Conservation (phyloP, 2,113 vertebrate species). For the Thermophis baileyi region DNA sequence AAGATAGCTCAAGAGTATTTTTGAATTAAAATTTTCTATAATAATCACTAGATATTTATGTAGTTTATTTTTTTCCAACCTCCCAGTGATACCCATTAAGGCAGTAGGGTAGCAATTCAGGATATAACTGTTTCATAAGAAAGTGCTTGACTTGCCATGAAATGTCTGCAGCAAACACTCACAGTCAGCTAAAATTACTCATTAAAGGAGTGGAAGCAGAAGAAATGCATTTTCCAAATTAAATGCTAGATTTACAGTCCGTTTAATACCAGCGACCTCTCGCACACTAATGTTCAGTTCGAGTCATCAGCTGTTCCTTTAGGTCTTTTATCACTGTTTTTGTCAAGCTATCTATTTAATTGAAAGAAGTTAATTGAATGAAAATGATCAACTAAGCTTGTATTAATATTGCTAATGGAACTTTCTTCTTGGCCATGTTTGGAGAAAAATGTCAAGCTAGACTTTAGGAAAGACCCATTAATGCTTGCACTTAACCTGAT, state of each 20-base stretch:
- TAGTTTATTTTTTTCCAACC: slow-evolving; percentile 14
- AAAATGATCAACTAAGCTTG: slow-evolving; percentile 99
- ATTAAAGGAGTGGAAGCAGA: slow-evolving; percentile 89
- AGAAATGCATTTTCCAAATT: slow-evolving; percentile 98
- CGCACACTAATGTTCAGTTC: slow-evolving; percentile 91
- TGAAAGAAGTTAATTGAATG: slow-evolving; percentile 99
- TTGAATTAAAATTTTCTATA: slow-evolving; percentile 14
- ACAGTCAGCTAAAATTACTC: slow-evolving; percentile 93
- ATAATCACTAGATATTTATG: slow-evolving; percentile 20
- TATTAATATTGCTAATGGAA: slow-evolving; percentile 99
- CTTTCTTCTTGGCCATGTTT: slow-evolving; percentile 99
- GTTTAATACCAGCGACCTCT: slow-evolving; percentile 88
- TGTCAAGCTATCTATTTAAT: slow-evolving; percentile 99
- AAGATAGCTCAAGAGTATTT: neutral
- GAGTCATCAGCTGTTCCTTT: slow-evolving; percentile 91
- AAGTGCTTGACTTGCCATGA: slow-evolving; percentile 67
- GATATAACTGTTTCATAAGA: slow-evolving; percentile 25
- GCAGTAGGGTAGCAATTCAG: slow-evolving; percentile 33
- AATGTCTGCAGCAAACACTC: slow-evolving; percentile 78
- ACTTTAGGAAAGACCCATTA: slow-evolving; percentile 99
- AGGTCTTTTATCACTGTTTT: slow-evolving; percentile 98
- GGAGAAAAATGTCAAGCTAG: slow-evolving; percentile 92
- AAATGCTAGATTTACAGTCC: slow-evolving; percentile 97
- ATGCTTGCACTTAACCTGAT: slow-evolving; percentile 99
- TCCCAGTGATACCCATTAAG: slow-evolving; percentile 14